Evolutionary conservation across 2,797 vertebrate genomes (phyloP), one percentile per base, ranked within the genome.

Genomic region (Ataeniobius toweri): DNA sequence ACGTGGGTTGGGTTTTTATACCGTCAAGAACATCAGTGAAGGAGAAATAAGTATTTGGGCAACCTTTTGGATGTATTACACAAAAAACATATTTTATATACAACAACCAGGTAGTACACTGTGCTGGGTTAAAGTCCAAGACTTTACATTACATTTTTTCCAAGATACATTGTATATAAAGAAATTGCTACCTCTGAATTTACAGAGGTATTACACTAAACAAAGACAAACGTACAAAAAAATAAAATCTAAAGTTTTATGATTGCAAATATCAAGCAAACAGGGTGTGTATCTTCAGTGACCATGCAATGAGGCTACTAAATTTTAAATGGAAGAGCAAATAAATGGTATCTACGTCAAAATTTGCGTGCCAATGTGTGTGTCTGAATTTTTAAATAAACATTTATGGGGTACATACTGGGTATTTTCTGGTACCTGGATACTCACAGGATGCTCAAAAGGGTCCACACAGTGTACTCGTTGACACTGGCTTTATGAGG

Each of bases 1-100:
- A 94, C 95, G 92, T 94, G 94, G 92, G 84, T 80, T 63, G 59
- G 83, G 81, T 88, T 89, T 58, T 90, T 83, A 82, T 72, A 76
- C 79, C 74, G 1, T 86, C 83, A 89, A 89, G 82, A 86, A 51
- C 22, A 26, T 44, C 36, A 2, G 20, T 26, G 44, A 26, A 13
- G 5, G 24, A 75, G 80, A 70, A 71, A 74, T 84, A 71, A 61
- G 24, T 74, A 53, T 59, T 51, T 59, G 5, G 22, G 6, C 28
- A 53, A 22, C 44, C 24, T 41, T 59, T 53, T 31, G 0, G 22
- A 7, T 18, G n/a, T 18, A 20, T 22, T 10, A 28, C 22, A 31
- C 2, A 56, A 44, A 68, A 44, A 28, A n/a, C 24, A 68, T 6
- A 3, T 46, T 14, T 8, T 46, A 1, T 5, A 3, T 26, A 8